A percentile compares a stretch with the other conserved stretches of the same genome.
phyloP scores from a whole-genome alignment of 2,888 invertebrate genomes.

The Hyalella azteca region DNA sequence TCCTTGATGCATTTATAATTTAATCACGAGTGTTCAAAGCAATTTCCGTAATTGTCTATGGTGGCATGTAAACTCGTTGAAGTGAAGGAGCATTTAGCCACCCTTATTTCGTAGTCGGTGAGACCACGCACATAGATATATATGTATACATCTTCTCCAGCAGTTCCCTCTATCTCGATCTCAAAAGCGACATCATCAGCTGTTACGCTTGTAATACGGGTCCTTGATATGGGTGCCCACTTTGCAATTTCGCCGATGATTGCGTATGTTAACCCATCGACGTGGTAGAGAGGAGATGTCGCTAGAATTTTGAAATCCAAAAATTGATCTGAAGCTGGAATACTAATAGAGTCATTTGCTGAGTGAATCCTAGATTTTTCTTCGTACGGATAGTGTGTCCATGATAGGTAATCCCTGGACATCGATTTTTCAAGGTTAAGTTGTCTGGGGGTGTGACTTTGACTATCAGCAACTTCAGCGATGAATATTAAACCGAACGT shows the following conservation, averaged over 20 bases:
- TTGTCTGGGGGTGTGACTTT: neutral
- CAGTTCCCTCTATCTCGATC: too few relatives aligned
- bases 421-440: slow-evolving; percentile 42
- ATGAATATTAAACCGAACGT: slow-evolving; percentile 44
- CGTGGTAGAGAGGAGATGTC: slow-evolving; percentile 39
- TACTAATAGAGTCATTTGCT: neutral
- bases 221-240: slow-evolving; percentile 47
- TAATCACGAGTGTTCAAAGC: too few relatives aligned
- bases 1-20: too few relatives aligned
- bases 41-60: too few relatives aligned
- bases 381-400: slow-evolving; percentile 40
- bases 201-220: too few relatives aligned
- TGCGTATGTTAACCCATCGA: slow-evolving; percentile 28
- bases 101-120: too few relatives aligned
- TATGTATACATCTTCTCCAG: too few relatives aligned
- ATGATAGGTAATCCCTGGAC: neutral
- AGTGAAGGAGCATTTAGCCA: too few relatives aligned
- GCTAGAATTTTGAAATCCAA: slow-evolving; percentile 40
- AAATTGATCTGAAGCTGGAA: slow-evolving; percentile 23
- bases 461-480: slow-evolving; percentile 38
- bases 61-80: too few relatives aligned
- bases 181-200: too few relatives aligned
- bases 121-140: too few relatives aligned
- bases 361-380: neutral
- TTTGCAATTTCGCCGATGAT: slow-evolving; percentile 44